phyloP scores from a whole-genome alignment of 2,888 invertebrate genomes.

The Phyllotreta cruciferae region DNA sequence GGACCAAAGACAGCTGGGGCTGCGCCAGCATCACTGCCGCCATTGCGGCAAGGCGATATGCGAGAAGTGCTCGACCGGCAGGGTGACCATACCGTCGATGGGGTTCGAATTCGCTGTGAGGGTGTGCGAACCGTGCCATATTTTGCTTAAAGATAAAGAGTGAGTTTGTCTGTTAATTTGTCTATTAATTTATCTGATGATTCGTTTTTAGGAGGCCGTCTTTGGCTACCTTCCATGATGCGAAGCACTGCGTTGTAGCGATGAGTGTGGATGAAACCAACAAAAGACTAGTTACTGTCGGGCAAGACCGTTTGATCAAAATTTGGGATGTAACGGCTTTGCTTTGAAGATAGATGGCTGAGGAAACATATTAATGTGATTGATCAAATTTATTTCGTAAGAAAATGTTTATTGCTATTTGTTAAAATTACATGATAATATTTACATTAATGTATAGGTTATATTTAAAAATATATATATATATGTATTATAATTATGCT shows the following conservation, averaged over 20 bases:
- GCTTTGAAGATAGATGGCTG: slow-evolving; percentile 49
- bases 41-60: slow-evolving; percentile 97
- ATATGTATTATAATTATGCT: slow-evolving; percentile 36
- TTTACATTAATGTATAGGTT: slow-evolving; percentile 54
- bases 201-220: slow-evolving; percentile 75
- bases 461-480: slow-evolving; percentile 41
- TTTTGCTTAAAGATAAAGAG: slow-evolving; percentile 84
- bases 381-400: slow-evolving; percentile 44
- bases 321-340: slow-evolving; percentile 83
- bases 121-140: slow-evolving; percentile 92
- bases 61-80: slow-evolving; percentile 87
- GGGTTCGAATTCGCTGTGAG: slow-evolving; percentile 98
- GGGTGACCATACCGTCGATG: slow-evolving; percentile 91
- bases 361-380: slow-evolving; percentile 55
- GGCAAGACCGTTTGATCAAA: slow-evolving; percentile 94
- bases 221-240: slow-evolving; percentile 93
- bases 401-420: slow-evolving; percentile 53
- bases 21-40: slow-evolving; percentile 90
- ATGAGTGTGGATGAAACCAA: slow-evolving; percentile 91
- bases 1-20: slow-evolving; percentile 92
- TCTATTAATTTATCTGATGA: background rate
- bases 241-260: slow-evolving; percentile 87
- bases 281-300: slow-evolving; percentile 88
- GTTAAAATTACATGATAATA: slow-evolving; percentile 48
- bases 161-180: slow-evolving; percentile 63